Evolutionary conservation across 2,797 vertebrate species (phyloP).

Genomic region (Echiichthys vipera): DNA sequence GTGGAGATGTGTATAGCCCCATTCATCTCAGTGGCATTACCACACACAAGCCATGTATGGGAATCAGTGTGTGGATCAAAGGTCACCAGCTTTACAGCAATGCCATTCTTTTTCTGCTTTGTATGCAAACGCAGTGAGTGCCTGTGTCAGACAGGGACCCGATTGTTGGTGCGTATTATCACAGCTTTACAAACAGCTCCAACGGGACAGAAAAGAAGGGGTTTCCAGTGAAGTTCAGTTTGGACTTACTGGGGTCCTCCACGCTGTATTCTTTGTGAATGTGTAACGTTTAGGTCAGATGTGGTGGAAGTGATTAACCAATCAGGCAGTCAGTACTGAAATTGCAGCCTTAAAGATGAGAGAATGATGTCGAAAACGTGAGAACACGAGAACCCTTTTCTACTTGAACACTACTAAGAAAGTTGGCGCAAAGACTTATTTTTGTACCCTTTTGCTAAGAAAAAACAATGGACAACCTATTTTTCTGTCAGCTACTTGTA

Average conservation of each 20-base stretch:
- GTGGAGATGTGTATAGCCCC: conserved; percentile 30
- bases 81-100: conserved; percentile 72
- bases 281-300: conserved; percentile 6
- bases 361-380: neutral
- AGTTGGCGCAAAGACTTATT: no score
- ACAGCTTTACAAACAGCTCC: conserved; percentile 54
- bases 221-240: conserved; percentile 53
- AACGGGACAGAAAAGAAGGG: conserved; percentile 40
- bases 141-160: conserved; percentile 63
- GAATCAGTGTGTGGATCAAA: conserved; percentile 73
- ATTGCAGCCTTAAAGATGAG: neutral
- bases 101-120: conserved; percentile 77
- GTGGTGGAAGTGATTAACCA: neutral
- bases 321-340: neutral
- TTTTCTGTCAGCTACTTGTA: no score
- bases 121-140: conserved; percentile 72
- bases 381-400: no score
- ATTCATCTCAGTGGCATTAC: conserved; percentile 37
- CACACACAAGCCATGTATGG: conserved; percentile 31
- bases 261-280: neutral
- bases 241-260: neutral
- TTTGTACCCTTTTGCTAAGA: no score
- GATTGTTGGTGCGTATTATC: conserved; percentile 74
- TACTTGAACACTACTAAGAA: no score
- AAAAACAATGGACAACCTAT: no score